phyloP scores from a whole-genome alignment of 1,140 invertebrate genomes.

The Teleogryllus occipitalis region DNA sequence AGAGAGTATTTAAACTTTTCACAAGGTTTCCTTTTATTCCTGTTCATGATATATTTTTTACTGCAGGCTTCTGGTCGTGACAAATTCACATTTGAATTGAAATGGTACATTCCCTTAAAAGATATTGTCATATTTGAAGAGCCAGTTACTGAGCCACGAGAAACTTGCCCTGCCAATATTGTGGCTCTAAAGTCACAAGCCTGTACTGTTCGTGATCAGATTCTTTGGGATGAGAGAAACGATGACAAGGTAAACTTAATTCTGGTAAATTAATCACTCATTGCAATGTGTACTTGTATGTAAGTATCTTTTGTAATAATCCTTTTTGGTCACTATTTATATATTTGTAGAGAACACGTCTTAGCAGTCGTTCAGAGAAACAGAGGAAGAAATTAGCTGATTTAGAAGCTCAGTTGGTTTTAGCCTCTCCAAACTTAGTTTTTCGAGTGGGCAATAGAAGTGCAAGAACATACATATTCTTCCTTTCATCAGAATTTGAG shows the following conservation, averaged over 20 bases:
- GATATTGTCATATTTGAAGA: constrained; percentile 66
- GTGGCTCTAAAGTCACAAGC: constrained; percentile 76
- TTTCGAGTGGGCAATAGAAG: constrained; percentile 66
- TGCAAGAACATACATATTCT: constrained; percentile 65
- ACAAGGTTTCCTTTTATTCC: neutral
- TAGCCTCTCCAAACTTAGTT: constrained; percentile 74
- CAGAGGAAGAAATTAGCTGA: constrained; percentile 81
- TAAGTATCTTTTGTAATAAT: constrained; percentile 11
- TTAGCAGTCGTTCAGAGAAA: constrained; percentile 63
- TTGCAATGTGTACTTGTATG: neutral
- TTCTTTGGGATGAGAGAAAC: constrained; percentile 57
- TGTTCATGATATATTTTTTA: constrained; percentile 12
- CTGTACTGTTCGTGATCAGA: constrained; percentile 74
- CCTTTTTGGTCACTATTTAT: neutral
- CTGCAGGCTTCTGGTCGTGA: constrained; percentile 64
- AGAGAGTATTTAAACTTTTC: neutral
- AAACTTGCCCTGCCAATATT: constrained; percentile 71
- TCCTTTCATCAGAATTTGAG: constrained; percentile 88
- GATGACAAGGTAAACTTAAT: constrained; percentile 9
- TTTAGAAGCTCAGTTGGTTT: constrained; percentile 77
- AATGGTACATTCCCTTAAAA: constrained; percentile 80
- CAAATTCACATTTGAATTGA: constrained; percentile 84
- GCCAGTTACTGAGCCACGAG: constrained; percentile 53
- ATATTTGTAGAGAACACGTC: constrained; percentile 32
- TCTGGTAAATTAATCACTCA: neutral